These are phyloP conservation scores for Osedax frankpressi DNA, from an alignment of 2,888 invertebrate genomes.

Conservation along the genomic window DNA sequence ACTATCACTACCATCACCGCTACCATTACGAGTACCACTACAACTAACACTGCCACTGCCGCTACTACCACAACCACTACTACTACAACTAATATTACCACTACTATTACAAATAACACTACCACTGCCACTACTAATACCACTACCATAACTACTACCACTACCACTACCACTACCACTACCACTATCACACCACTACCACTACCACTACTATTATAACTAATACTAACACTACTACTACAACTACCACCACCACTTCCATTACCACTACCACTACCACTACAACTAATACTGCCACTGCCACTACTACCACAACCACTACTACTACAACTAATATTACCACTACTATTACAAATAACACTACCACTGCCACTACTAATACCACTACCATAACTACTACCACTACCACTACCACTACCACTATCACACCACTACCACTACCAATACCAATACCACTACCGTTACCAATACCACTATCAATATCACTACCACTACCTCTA, in stretches of 20 bases:
- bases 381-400: not conserved
- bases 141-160: not conserved
- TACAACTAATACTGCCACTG: not conserved
- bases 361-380: not conserved
- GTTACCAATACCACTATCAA: not conserved
- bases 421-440: not conserved
- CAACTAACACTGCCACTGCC: not conserved
- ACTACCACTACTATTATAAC: not conserved
- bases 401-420: not conserved
- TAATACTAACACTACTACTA: constrained; percentile 3
- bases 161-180: not conserved
- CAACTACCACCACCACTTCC: not conserved
- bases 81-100: not conserved
- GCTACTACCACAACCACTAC: not conserved
- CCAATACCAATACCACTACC: not conserved
- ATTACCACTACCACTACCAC: not conserved
- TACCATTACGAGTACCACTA: not conserved
- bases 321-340: not conserved
- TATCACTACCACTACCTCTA: not conserved
- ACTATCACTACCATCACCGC: not conserved
- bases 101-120: not conserved
- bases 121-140: not conserved
- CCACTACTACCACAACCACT: not conserved
- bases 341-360: not conserved
- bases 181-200: not conserved